Evolutionary conservation across 2,888 invertebrate species (phyloP).

Genomic region (Brenthis daphne): DNA sequence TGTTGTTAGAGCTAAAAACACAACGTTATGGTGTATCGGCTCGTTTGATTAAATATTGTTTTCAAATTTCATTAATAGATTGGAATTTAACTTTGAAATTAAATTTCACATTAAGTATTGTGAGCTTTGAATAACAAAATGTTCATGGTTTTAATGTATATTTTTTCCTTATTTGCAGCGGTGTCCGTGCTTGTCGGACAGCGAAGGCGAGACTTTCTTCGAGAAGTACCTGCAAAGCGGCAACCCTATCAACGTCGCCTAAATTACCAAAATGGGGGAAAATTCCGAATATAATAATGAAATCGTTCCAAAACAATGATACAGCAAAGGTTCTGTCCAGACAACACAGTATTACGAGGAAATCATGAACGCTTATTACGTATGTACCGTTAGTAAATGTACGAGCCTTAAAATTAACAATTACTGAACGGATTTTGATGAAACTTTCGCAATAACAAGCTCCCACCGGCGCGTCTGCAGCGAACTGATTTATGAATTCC

Average conservation of each 20-base stretch:
- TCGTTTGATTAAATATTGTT: too few relatives aligned
- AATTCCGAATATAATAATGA: neutral
- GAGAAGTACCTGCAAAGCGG: constrained; percentile 53
- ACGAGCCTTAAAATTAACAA: constrained; percentile 2
- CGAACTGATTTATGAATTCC: neutral
- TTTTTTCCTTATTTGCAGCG: constrained; percentile 24
- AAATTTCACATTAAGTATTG: too few relatives aligned
- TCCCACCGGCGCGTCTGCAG: neutral
- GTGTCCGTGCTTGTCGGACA: constrained; percentile 35
- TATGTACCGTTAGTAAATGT: neutral
- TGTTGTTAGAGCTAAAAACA: too few relatives aligned
- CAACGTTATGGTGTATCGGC: too few relatives aligned
- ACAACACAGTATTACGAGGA: neutral
- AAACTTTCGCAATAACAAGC: neutral
- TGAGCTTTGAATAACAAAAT: too few relatives aligned
- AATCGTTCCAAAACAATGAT: neutral
- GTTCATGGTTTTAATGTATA: neutral
- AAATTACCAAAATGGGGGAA: neutral
- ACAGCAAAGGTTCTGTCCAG: neutral
- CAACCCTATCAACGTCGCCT: constrained; percentile 58
- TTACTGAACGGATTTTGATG: constrained; percentile 15
- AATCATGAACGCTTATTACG: constrained; percentile 5
- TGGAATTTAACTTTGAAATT: too few relatives aligned
- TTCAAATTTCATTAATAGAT: too few relatives aligned
- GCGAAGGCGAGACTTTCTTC: constrained; percentile 59